These are phyloP conservation scores for Atopsyche davidsoni DNA, from an alignment of 1,140 invertebrate genomes.

Conservation along the genomic window DNA sequence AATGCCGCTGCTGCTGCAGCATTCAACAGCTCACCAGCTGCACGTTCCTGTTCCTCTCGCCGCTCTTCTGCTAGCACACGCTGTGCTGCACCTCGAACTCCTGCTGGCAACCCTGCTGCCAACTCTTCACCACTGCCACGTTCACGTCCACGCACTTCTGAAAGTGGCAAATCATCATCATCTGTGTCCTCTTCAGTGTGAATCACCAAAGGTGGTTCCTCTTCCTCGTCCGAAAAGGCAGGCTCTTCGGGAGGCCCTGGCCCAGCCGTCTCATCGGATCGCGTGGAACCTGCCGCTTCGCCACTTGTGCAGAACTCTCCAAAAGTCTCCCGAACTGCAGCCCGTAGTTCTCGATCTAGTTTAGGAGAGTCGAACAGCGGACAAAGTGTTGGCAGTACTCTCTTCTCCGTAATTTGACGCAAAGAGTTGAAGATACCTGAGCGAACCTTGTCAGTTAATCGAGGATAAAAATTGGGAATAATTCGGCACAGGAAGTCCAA, in stretches of 20 bases:
- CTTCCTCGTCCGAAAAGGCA: slow-evolving; percentile 76
- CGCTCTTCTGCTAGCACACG: slow-evolving; percentile 48
- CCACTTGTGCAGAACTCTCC: slow-evolving; percentile 76
- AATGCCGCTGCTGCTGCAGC: slow-evolving; percentile 51
- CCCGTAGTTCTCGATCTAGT: slow-evolving; percentile 80
- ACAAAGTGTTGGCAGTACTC: slow-evolving; percentile 81
- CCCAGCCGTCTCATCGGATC: slow-evolving; percentile 52
- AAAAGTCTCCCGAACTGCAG: slow-evolving; percentile 83
- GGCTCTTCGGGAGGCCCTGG: slow-evolving; percentile 47
- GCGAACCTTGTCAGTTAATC: slow-evolving; percentile 75
- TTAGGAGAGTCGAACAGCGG: slow-evolving; percentile 91
- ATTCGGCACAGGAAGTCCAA: slow-evolving; percentile 95
- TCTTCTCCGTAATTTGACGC: slow-evolving; percentile 88
- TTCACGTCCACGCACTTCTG: slow-evolving; percentile 55
- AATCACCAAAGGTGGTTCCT: slow-evolving; percentile 52
- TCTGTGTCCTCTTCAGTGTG: slow-evolving; percentile 71
- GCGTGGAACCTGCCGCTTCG: slow-evolving; percentile 45
- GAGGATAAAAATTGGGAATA: slow-evolving; percentile 87
- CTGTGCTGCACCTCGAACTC: slow-evolving; percentile 60
- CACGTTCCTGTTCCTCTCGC: slow-evolving; percentile 28
- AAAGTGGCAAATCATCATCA: slow-evolving; percentile 78
- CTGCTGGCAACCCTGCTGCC: slow-evolving; percentile 52
- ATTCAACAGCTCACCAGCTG: slow-evolving; percentile 54
- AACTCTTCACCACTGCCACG: slow-evolving; percentile 43
- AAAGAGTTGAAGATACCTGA: slow-evolving; percentile 90